These are phyloP conservation scores for Platorchestia sp. DNA, from an alignment of 1,140 invertebrate species.

Conservation along the genomic window DNA sequence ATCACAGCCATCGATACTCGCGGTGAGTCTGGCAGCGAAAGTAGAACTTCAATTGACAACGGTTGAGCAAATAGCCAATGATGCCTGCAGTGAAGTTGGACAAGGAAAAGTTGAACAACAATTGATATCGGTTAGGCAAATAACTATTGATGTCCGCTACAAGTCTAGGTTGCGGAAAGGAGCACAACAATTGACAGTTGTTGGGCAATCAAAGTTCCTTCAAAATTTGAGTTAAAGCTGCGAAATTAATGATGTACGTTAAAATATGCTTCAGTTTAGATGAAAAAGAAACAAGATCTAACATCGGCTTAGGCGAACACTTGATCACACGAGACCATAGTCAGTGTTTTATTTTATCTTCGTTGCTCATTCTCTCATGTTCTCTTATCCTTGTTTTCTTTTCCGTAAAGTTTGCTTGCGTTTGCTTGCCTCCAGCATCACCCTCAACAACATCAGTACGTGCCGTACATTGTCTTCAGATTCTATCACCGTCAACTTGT, in stretches of 20 bases:
- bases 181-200: not conserved
- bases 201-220: not conserved
- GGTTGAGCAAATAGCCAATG: no score
- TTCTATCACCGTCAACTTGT: no score
- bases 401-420: no score
- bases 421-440: no score
- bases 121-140: no score
- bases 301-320: not conserved
- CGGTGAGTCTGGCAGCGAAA: conserved; percentile 60
- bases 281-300: not conserved
- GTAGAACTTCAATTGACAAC: not conserved
- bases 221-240: not conserved
- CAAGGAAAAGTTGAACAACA: no score
- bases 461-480: no score
- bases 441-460: no score
- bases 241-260: not conserved
- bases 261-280: not conserved
- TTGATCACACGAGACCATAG: not conserved
- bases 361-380: not conserved
- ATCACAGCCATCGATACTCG: conserved; percentile 59
- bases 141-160: no score
- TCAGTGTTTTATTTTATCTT: not conserved
- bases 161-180: no score
- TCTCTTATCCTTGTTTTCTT: not conserved
- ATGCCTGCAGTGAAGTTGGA: no score